Base-by-base conservation (phyloP, 2,888 invertebrate species). In the Hipparchia sbordonii region DNA sequence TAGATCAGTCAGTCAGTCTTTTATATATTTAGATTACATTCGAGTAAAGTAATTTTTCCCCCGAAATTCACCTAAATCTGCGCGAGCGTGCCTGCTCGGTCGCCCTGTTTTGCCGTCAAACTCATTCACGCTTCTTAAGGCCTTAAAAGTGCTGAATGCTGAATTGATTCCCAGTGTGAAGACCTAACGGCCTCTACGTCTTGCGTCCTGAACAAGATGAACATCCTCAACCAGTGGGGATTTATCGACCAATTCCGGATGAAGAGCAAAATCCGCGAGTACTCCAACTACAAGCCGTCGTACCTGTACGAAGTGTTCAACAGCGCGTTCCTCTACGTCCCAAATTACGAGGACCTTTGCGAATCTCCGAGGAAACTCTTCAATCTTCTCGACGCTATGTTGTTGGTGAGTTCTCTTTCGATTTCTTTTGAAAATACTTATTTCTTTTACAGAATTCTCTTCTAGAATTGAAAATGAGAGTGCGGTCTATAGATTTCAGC, bases 191-290 rank as follows among this genome's bases (percentile, higher is more conserved):
- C 80, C 0, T 81, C 90, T 0, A 86, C 90, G 0, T 81, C 78
- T 0, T 93, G 93, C 62, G 13, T 93, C 0, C 73, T 93, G 72
- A 76, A 76, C 2, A 89, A 89, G 75, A 92, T 93, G 91, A 87
- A 84, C 0, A 80, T 88, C 1, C 77, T 92, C 1, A 92, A 88
- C 79, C 88, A 87, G 75, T 93, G 91, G 77, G 84, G 84, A 0
- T 93, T 92, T 79, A 81, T 92, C 80, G 91, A 92, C 65, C 88
- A 92, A 75, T 92, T 92, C 80, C 86, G 83, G 73, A 90, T 91
- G 89, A 91, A 90, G 77, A 85, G 89, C 48, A 81, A 75, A 5
- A 86, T 93, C 45, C 83, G 87, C 0, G 72, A 79, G n/a, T 86
- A 87, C 66, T 74, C 77, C 0, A 74, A 84, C 39, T 72, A 70